A percentile compares a stretch with the other conserved stretches of the same genome.
Conservation (phyloP, 1,140 invertebrate genomes). For the Drosophila azteca region DNA sequence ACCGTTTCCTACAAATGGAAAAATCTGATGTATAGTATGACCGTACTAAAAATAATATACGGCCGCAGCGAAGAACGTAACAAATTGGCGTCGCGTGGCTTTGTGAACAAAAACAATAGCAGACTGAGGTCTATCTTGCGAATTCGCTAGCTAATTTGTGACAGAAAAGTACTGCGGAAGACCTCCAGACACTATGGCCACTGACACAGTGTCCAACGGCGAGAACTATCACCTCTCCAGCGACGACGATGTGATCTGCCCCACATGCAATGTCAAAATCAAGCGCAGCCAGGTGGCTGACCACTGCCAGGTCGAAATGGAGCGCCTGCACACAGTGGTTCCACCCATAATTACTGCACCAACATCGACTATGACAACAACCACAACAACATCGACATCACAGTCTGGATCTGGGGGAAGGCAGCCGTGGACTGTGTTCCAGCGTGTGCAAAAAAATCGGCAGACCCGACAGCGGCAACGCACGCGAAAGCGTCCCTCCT, state of each 20-base stretch:
- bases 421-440: slow-evolving; percentile 79
- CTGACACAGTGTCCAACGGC: slow-evolving; percentile 79
- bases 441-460: slow-evolving; percentile 84
- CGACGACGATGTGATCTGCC: slow-evolving; percentile 86
- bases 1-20: no score
- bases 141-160: neutral
- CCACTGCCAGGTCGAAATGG: slow-evolving; percentile 90
- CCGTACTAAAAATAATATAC: neutral
- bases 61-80: neutral
- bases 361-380: slow-evolving; percentile 40
- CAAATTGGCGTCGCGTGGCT: slow-evolving; percentile 47
- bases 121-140: neutral
- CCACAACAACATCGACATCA: slow-evolving; percentile 34
- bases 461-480: slow-evolving; percentile 84
- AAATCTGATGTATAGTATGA: neutral
- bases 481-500: slow-evolving; percentile 62
- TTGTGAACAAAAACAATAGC: slow-evolving; percentile 34
- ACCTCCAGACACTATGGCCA: slow-evolving; percentile 64
- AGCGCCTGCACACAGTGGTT: slow-evolving; percentile 86
- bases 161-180: neutral
- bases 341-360: no score
- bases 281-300: slow-evolving; percentile 89
- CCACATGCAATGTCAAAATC: slow-evolving; percentile 91
- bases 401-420: slow-evolving; percentile 64
- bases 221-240: slow-evolving; percentile 85